Evolutionary conservation across 2,113 vertebrate species (phyloP), one percentile per base, ranked within the genome.

Genomic region (Albula goreensis): DNA sequence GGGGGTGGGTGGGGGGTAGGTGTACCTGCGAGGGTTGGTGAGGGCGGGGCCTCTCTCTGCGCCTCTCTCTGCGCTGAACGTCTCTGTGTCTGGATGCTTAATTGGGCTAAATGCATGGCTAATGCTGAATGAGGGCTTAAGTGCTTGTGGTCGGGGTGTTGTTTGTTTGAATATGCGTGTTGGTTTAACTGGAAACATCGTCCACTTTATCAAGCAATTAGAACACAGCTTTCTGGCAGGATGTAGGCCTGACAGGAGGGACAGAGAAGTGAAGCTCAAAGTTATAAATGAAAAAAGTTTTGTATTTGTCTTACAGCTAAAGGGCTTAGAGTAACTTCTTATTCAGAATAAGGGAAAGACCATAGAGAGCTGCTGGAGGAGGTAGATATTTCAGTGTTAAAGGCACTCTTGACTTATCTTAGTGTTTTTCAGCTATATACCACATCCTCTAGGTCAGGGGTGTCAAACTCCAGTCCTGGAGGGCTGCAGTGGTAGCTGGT

Each of bases 61-160:
- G 22, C 17, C 60, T 60, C 56, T 63, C 60, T 19, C 15, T 66
- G 31, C 31, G 31, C 31, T 41, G 31, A 41, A 41, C 1, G 31
- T 66, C 41, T 60, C 41, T 22, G 85, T 84, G 89, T 89, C 88
- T 92, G 90, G 90, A 89, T 52, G 87, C 88, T 88, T 92, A 89
- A 92, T 89, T 89, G 91, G 86, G 87, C 89, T 2, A 80, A 92
- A 93, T 88, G 86, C 80, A 25, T 90, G 82, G 80, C 89, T 91
- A 51, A 87, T 92, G 91, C 86, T 92, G 91, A 94, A 88, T 80
- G 81, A 82, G 12, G 81, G 70, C 70, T 74, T 82, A 82, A 52
- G 50, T 25, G 50, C 50, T 51, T 56, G 50, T 53, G 52, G 81
- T 53, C 56, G 25, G 31, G 31, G 41, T 66, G 70, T n/a, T 6